Base-by-base conservation (phyloP, 2,113 vertebrate genomes). In the Lepus europaeus region DNA sequence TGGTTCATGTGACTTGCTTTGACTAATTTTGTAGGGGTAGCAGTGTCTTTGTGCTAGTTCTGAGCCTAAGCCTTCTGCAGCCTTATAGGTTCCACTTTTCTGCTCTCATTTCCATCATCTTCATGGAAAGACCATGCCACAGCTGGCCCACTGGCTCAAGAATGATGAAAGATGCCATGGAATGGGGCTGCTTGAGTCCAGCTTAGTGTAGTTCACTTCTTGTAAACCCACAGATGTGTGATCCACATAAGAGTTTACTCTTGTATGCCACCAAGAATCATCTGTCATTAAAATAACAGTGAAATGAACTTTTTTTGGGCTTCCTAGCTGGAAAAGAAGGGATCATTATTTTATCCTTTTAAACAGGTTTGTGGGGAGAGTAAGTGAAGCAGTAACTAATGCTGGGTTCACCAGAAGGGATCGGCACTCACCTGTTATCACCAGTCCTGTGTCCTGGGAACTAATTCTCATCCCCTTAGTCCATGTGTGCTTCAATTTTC, bases 301-400 rank as follows among this genome's bases (percentile, higher is more conserved):
- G 74, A 45, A 70, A 33, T 80, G 64, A 84, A 49, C n/a, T 29
- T 36, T 80, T 29, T 64, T 64, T 81, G 51, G 23, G 12, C 36
- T 59, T 91, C n/a, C 31, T 61, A 51, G 68, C 31, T 51, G 85
- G 45, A 81, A 92, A 95, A 45, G 27, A 81, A 95, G 20, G 49
- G 20, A 22, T 59, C 53, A 14, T 29, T 72, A 81, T 1, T 51
- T 23, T 51, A 66, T 9, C 33, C 61, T 78, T 92, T 49, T 10
- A 56, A 31, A 31, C 76, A 45, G n/a, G 45, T 31, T 76, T n/a
- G 23, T 8, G 25, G 63, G 20, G 12, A 25, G 16, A 29, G 29
- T 33, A 64, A 89, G 68, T 12, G 74, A 84, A 53, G 66, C 3
- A 10, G 22, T 6, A 9, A 17, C 16, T 45, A 49, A n/a, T 63